Evolutionary conservation across 1,140 invertebrate species (phyloP), one percentile per base, ranked within the genome.

Genomic region (Pararge aegeria): DNA sequence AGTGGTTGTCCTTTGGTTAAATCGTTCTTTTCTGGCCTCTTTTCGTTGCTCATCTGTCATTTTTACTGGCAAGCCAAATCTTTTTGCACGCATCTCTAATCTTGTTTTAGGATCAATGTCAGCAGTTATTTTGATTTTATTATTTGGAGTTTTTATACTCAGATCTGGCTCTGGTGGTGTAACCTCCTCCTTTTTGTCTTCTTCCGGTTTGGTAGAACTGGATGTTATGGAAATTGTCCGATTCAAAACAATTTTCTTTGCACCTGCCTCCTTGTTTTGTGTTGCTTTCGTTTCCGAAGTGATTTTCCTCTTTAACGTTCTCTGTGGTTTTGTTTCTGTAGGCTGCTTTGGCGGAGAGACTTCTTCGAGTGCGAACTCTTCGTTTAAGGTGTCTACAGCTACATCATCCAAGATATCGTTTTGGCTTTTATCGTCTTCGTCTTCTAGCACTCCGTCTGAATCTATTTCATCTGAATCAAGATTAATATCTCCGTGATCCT

Each of bases 1-100:
- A 59, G 57, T 66, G 15, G 34, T 59, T 20, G 63, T 51, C 56
- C 30, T 79, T 70, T 66, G 79, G 53, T 88, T 91, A 89, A 95
- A 95, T 73, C 94, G 90, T 56, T 93, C 92, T 60, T 93, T 93
- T 69, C 94, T 91, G 1, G 92, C 94, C 76, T 93, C 92, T 85
- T 94, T 95, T 62, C 92, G 92, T 49, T 93, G 92, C 52, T 86
- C 84, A 12, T 84, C 78, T 40, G 90, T 70, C 38, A 93, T 90
- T 38, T 92, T 88, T 3, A 92, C 64, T 4, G 92, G 89, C n/a
- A 94, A 78, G 20, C 95, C 95, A 90, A 96, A 96, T 73, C 95
- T 94, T 74, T 95, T 95, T 1, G 95, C 95, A 69, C 95, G 91
- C 92, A 95, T 91, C 80, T 95, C 94, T 48, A 96, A 72, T 53